Base-by-base conservation (phyloP, 2,797 vertebrate genomes). In the Sphaeramia orbicularis region DNA sequence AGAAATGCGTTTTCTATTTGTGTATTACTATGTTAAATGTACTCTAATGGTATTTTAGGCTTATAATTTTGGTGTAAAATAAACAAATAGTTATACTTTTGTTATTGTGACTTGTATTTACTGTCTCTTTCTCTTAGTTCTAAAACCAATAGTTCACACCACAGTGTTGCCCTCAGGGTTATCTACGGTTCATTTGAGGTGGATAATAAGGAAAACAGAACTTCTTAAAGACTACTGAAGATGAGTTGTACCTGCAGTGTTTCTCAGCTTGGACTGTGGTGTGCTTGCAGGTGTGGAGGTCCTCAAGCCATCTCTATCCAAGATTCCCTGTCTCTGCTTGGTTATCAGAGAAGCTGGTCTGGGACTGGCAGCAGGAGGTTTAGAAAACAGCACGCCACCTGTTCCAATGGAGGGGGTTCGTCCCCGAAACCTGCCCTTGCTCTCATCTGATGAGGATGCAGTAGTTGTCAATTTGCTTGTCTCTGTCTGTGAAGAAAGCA, bases 401-500 rank as follows among this genome's bases (percentile, higher is more conserved):
- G 64, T 16, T 65, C 42, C 76, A 67, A 62, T 74, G 7, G 71
- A 74, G 15, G 77, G 78, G 6, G 76, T 60, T 36, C 1, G 72
- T 48, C 30, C 47, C 66, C 51, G 74, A 81, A 82, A 58, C 81
- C 70, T 82, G 70, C 55, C 58, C 64, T 78, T 88, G 30, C 52
- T 65, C 45, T 86, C 77, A 36, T 84, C 83, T n/a, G 50, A 64
- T 15, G 51, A 56, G n/a, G 65, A 41, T 68, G 58, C 74, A 16
- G 71, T 12, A 19, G 19, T 15, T 18, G 52, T 19, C 0, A 66
- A 66, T 75, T 70, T 88, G 11, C 55, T 71, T 21, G 83, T 61
- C 19, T 75, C 66, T 27, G 50, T 53, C 94, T 95, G 78, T 56
- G 86, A 90, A 69, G 54, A 60, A 8, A 77, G 30, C 8, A 60